Conservation (phyloP, 2,888 invertebrate species). For the Orgyia antiqua region DNA sequence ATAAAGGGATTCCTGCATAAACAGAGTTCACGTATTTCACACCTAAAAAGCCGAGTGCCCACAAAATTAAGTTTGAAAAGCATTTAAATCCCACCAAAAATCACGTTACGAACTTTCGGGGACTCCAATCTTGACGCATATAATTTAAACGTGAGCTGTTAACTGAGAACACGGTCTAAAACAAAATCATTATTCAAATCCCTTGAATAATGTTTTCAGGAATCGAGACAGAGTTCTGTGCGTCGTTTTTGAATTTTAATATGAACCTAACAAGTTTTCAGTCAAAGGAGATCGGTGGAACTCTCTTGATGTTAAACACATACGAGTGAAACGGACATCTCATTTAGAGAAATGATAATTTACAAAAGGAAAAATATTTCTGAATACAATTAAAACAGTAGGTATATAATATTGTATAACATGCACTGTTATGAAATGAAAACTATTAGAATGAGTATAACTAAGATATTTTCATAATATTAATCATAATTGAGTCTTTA, state of each 20-base stretch:
- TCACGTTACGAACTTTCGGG: slow-evolving; percentile 63
- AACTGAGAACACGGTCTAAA: slow-evolving; percentile 59
- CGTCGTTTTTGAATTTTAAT: slow-evolving; percentile 78
- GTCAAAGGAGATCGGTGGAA: slow-evolving; percentile 72
- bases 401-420: too few relatives aligned
- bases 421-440: too few relatives aligned
- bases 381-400: too few relatives aligned
- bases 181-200: slow-evolving; percentile 78
- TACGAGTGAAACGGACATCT: slow-evolving; percentile 36
- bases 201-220: slow-evolving; percentile 75
- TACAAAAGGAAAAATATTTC: too few relatives aligned
- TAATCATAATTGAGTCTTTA: too few relatives aligned
- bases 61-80: slow-evolving; percentile 65
- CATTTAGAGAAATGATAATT: too few relatives aligned
- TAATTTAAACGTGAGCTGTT: slow-evolving; percentile 40
- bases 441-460: too few relatives aligned
- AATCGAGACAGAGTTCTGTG: slow-evolving; percentile 67
- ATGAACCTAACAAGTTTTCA: slow-evolving; percentile 73
- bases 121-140: slow-evolving; percentile 63
- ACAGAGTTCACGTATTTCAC: slow-evolving; percentile 38
- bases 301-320: slow-evolving; percentile 24
- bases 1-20: slow-evolving; percentile 38
- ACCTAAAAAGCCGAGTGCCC: slow-evolving; percentile 41
- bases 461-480: too few relatives aligned
- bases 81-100: slow-evolving; percentile 73